These are phyloP conservation scores for Xyliphius kryptos DNA, from an alignment of 2,113 vertebrate species.

Conservation along the genomic window DNA sequence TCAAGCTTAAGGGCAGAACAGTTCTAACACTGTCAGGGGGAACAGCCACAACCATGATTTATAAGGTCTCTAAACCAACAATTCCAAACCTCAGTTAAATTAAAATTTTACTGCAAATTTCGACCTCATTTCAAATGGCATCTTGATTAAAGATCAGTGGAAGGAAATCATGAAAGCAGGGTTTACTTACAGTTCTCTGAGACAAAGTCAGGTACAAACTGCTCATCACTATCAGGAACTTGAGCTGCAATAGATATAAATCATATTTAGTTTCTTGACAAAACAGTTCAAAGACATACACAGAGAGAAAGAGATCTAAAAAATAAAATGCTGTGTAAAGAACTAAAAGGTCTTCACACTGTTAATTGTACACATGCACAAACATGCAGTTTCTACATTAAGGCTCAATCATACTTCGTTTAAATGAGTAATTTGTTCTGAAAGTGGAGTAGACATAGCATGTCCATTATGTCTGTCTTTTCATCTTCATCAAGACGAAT, in stretches of 20 bases:
- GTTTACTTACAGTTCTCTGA: constrained; percentile 91
- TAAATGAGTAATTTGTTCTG: constrained; percentile 28
- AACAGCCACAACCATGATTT: too few relatives aligned
- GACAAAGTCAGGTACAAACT: constrained; percentile 95
- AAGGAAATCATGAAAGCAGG: constrained; percentile 17
- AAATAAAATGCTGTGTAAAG: background rate
- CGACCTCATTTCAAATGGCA: too few relatives aligned
- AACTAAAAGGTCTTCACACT: background rate
- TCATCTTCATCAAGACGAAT: constrained; percentile 42
- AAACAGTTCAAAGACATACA: background rate
- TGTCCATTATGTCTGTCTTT: constrained; percentile 36
- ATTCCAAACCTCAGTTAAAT: background rate
- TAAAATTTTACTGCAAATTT: background rate
- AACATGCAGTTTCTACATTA: background rate
- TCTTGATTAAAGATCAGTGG: background rate
- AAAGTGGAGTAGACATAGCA: constrained; percentile 28
- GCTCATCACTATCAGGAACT: constrained; percentile 96
- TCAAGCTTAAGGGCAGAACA: constrained; percentile 39
- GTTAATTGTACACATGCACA: background rate
- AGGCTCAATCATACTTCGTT: constrained; percentile 26
- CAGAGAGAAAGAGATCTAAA: constrained; percentile 1
- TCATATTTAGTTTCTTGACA: constrained; percentile 12
- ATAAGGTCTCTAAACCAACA: background rate
- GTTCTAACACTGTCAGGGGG: constrained; percentile 24
- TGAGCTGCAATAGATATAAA: constrained; percentile 75